Base-by-base conservation (phyloP, 1,140 invertebrate species). In the Eueides isabella region DNA sequence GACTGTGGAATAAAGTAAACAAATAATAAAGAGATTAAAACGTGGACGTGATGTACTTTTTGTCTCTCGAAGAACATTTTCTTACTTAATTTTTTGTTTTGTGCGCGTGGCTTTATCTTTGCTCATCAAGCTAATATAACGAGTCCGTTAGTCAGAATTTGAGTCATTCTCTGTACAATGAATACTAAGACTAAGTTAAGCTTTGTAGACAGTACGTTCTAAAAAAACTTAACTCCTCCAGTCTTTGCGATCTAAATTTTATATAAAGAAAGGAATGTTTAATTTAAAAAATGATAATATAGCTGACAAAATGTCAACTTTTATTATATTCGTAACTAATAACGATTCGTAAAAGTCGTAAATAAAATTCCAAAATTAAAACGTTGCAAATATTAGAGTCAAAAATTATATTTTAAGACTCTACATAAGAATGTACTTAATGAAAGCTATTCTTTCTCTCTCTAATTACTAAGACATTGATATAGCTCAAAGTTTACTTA, bases 401-500 rank as follows among this genome's bases (percentile, higher is more conserved):
- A 16, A 12, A 5, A 38, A 38, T 16, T 0, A 16, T 38, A 5
- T 38, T 5, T 38, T 5, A 16, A 44, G 41, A 44, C n/a, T 44
- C 16, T 19, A 44, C 5, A 2, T 55, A 26, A 26, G 23, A 31
- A 63, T 30, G n/a, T n/a, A 63, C 2, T 30, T 14, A 55, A 9
- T 12, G 26, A 26, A 11, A 55, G 19, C 12, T 63, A 63, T 63
- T 19, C n/a, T 3, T 31, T 55, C 7, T 9, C 6, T 63, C 30
- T 30, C 29, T 55, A 55, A 55, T 26, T 12, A 55, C 9, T 23
- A 9, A n/a, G 48, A 23, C 48, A 9, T 55, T 55, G 48, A 55
- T 26, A 55, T 55, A 23, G 48, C 19, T 84, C 80, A 81, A 84
- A 88, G 84, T 82, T 85, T 87, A 88, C 83, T 85, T 87, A 88